Evolutionary conservation across 2,797 vertebrate genomes (phyloP).

Genomic region (Knipowitschia caucasica): DNA sequence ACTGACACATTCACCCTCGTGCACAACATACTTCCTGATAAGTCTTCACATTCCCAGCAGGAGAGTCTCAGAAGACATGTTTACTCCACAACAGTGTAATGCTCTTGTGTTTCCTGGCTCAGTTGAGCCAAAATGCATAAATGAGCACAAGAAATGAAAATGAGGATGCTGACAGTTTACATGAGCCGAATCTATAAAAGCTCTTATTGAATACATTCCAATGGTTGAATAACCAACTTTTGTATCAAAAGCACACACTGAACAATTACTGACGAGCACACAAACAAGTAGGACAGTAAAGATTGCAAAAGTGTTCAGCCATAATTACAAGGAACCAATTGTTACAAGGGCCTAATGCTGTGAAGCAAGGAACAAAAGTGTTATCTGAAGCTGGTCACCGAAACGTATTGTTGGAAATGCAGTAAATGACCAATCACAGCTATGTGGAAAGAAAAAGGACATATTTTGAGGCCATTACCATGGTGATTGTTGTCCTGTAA

Average conservation of each 20-base stretch:
- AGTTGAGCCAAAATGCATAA: constrained; percentile 23
- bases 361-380: neutral
- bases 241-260: constrained; percentile 27
- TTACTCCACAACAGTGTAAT: constrained; percentile 42
- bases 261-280: constrained; percentile 11
- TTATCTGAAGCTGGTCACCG: constrained; percentile 1
- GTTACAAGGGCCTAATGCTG: neutral
- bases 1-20: constrained; percentile 10
- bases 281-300: constrained; percentile 16
- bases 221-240: constrained; percentile 14
- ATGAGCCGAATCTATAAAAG: constrained; percentile 9
- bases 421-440: constrained; percentile 1
- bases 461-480: neutral
- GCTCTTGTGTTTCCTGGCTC: constrained; percentile 50
- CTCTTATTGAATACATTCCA: constrained; percentile 42
- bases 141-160: constrained; percentile 32
- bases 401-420: neutral
- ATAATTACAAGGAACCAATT: constrained; percentile 35
- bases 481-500: neutral
- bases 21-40: constrained; percentile 2
- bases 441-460: neutral
- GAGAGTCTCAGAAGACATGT: constrained; percentile 53
- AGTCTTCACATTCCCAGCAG: constrained; percentile 6
- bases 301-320: constrained; percentile 26
- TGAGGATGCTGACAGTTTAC: constrained; percentile 18